Evolutionary conservation across 2,113 vertebrate genomes (phyloP).

Genomic region (Melospiza melodia): DNA sequence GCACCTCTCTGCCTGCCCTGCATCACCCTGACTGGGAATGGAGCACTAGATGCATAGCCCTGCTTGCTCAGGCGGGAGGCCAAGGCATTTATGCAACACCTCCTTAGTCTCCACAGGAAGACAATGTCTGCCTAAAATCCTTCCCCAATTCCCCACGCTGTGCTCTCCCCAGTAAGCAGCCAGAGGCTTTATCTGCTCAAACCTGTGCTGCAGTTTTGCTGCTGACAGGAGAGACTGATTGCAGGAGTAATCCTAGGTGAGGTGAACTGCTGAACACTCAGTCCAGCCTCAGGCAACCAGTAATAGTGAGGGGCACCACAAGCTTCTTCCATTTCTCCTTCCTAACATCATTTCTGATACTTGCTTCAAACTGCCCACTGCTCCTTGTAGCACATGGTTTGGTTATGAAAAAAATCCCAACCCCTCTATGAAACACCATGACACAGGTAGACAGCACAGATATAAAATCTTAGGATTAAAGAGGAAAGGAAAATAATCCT

Average conservation of each 20-base stretch:
- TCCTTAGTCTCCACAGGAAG: neutral
- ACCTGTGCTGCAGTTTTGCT: neutral
- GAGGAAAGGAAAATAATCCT: neutral
- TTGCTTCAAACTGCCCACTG: neutral
- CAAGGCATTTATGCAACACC: rapidly evolving
- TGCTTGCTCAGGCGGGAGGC: neutral
- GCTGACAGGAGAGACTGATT: neutral
- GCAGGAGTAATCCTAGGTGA: neutral
- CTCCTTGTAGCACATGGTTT: neutral
- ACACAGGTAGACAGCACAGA: neutral
- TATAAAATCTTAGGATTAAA: neutral
- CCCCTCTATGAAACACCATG: neutral
- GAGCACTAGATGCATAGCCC: neutral
- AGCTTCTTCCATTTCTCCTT: neutral
- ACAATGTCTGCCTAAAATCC: neutral
- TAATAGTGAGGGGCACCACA: rapidly evolving
- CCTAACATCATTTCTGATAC: neutral
- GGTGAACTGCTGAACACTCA: rapidly evolving
- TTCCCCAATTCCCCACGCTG: neutral
- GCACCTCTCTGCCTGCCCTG: neutral
- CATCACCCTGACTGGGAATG: neutral
- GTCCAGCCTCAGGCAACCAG: neutral
- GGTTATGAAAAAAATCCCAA: neutral
- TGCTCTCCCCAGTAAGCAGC: neutral
- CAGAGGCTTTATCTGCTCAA: neutral